These are phyloP conservation scores for Gari tellinella DNA, from an alignment of 2,888 invertebrate species.

Conservation along the genomic window DNA sequence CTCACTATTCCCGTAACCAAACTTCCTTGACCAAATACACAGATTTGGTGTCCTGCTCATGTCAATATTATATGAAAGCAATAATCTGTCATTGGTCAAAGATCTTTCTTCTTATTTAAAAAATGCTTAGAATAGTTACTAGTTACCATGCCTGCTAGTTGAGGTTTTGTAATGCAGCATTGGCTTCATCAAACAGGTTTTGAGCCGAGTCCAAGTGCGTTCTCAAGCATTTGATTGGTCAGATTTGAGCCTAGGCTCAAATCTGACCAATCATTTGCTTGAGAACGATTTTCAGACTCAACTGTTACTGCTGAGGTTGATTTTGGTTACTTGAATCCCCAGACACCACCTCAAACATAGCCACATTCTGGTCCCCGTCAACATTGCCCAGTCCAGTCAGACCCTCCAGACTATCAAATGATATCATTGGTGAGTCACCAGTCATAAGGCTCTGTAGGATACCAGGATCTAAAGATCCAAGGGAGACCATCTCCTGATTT, in stretches of 20 bases:
- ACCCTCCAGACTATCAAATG: slow-evolving; percentile 62
- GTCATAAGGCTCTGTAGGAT: slow-evolving; percentile 58
- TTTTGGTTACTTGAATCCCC: slow-evolving; percentile 27
- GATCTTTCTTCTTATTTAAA: too few relatives aligned
- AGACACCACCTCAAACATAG: slow-evolving; percentile 65
- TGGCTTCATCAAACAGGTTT: slow-evolving; percentile 57
- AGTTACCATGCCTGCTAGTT: slow-evolving; percentile 22
- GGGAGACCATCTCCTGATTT: slow-evolving; percentile 53
- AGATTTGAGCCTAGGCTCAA: too few relatives aligned
- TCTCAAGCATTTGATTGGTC: too few relatives aligned
- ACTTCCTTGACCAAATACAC: too few relatives aligned
- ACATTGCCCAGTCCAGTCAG: slow-evolving; percentile 55
- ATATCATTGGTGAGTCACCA: slow-evolving; percentile 56
- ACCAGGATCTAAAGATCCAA: slow-evolving; percentile 42
- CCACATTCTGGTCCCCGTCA: slow-evolving; percentile 62
- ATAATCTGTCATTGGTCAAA: too few relatives aligned
- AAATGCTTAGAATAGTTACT: too few relatives aligned
- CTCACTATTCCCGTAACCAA: too few relatives aligned
- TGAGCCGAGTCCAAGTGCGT: too few relatives aligned
- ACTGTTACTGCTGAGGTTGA: slow-evolving; percentile 20
- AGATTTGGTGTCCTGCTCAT: too few relatives aligned
- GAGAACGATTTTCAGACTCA: too few relatives aligned
- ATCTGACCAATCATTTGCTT: too few relatives aligned
- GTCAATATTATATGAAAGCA: too few relatives aligned
- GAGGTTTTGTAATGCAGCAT: slow-evolving; percentile 59